Percentiles rank a stretch among this genome's conserved stretches.
Conservation (phyloP, 2,888 invertebrate genomes). For the Blera fallax region DNA sequence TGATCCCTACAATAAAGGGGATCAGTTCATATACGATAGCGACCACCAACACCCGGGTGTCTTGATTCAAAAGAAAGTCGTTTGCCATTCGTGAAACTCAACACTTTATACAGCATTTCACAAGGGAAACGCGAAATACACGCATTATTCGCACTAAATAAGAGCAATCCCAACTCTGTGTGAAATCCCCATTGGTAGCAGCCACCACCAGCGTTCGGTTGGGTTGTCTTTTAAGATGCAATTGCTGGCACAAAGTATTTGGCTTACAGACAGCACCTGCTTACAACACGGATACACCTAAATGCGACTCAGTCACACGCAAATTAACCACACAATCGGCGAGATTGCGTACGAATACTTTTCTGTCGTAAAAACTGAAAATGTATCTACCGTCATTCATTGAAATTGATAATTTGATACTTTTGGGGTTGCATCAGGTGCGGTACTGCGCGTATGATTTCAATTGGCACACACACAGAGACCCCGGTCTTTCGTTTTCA, state of each 20-base stretch:
- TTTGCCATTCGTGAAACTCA: slow-evolving; percentile 54
- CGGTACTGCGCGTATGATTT: background rate
- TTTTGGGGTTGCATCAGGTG: slow-evolving; percentile 49
- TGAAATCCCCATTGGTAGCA: background rate
- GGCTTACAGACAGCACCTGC: slow-evolving; percentile 49
- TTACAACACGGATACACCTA: slow-evolving; percentile 61
- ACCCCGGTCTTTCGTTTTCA: background rate
- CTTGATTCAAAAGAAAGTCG: slow-evolving; percentile 57
- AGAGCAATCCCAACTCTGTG: slow-evolving; percentile 36
- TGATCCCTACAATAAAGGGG: slow-evolving; percentile 57
- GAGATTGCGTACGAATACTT: slow-evolving; percentile 42
- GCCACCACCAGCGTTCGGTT: background rate
- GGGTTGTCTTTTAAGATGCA: slow-evolving; percentile 26
- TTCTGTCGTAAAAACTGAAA: slow-evolving; percentile 55
- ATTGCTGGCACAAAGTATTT: slow-evolving; percentile 9
- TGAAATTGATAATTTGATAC: slow-evolving; percentile 66
- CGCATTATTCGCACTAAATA: slow-evolving; percentile 51
- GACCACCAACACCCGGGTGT: slow-evolving; percentile 27
- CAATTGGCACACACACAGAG: background rate
- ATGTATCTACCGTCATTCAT: slow-evolving; percentile 47
- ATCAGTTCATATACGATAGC: slow-evolving; percentile 27
- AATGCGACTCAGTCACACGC: slow-evolving; percentile 48
- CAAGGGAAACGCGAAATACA: slow-evolving; percentile 59
- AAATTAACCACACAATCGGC: slow-evolving; percentile 58
- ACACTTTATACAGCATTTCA: slow-evolving; percentile 49